A percentile compares a stretch with the other conserved stretches of the same genome.
phyloP scores from a whole-genome alignment of 2,888 invertebrate genomes.

The Drosophila falleni region DNA sequence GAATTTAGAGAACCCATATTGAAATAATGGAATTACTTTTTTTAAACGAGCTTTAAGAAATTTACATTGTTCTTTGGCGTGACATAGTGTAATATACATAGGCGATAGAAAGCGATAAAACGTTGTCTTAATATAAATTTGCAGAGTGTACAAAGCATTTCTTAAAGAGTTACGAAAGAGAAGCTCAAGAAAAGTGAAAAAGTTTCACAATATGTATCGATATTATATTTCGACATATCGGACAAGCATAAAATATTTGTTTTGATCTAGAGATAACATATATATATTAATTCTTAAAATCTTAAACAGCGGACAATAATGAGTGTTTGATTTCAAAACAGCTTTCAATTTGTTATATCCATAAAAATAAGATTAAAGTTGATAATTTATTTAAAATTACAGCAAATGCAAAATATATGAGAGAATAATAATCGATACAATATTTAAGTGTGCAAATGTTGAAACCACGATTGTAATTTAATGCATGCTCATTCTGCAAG shows the following conservation, averaged over 20 bases:
- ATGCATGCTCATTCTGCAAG: conserved; percentile 31
- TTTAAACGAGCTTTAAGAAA: not conserved
- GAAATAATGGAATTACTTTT: too few relatives aligned
- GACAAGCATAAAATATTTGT: not conserved
- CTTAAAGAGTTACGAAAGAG: not conserved
- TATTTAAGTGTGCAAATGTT: not conserved
- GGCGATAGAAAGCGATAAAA: conserved; percentile 1
- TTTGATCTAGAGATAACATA: not conserved
- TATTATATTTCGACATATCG: not conserved
- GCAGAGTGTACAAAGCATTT: not conserved
- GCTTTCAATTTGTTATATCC: not conserved
- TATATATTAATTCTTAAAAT: not conserved
- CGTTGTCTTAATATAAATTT: not conserved
- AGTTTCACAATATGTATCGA: not conserved
- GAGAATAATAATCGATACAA: not conserved
- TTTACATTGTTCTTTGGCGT: not conserved
- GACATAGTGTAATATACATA: not conserved
- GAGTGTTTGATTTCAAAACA: not conserved
- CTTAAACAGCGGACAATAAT: not conserved
- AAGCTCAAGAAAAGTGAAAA: not conserved
- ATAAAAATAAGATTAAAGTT: not conserved
- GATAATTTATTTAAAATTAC: not conserved
- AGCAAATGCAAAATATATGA: not conserved
- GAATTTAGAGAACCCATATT: too few relatives aligned
- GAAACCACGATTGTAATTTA: not conserved